Evolutionary conservation across 92 coral and sea anemone species (phyloP).

Genomic region (Meandrina meandrites): DNA sequence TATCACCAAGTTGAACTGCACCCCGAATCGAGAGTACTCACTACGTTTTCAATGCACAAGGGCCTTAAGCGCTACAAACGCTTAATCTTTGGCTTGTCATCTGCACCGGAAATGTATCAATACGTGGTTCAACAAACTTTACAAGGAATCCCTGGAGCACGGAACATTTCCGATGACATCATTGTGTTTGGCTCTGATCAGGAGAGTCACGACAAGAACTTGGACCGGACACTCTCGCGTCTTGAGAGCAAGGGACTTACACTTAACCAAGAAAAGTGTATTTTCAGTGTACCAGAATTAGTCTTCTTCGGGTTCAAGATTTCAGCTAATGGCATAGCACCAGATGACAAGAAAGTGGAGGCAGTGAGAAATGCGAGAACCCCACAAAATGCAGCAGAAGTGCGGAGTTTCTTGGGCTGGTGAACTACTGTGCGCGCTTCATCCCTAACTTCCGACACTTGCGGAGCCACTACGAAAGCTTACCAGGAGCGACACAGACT

Average conservation of each 20-base stretch:
- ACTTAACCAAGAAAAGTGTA: slow-evolving; percentile 56
- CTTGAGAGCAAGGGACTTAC: slow-evolving; percentile 61
- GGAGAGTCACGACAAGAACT: slow-evolving; percentile 36
- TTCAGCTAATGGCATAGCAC: slow-evolving; percentile 49
- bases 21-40: slow-evolving; percentile 15
- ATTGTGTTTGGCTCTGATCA: slow-evolving; percentile 9
- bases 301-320: slow-evolving; percentile 61
- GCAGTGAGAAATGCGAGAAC: slow-evolving; percentile 20
- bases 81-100: slow-evolving; percentile 40
- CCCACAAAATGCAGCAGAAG: slow-evolving; percentile 9
- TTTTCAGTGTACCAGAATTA: slow-evolving; percentile 40
- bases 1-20: slow-evolving; percentile 43
- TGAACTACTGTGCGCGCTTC: background rate
- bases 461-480: background rate
- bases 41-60: slow-evolving; percentile 32
- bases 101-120: slow-evolving; percentile 50
- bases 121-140: slow-evolving; percentile 30
- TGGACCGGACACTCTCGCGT: slow-evolving; percentile 41
- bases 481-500: slow-evolving; percentile 2
- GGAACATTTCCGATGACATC: slow-evolving; percentile 53
- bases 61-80: slow-evolving; percentile 24
- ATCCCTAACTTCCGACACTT: slow-evolving; percentile 13
- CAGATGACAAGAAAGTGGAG: slow-evolving; percentile 60
- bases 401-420: slow-evolving; percentile 24
- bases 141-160: slow-evolving; percentile 28